Evolutionary conservation across 2,113 vertebrate genomes (phyloP).

Genomic region (Nesoenas mayeri): DNA sequence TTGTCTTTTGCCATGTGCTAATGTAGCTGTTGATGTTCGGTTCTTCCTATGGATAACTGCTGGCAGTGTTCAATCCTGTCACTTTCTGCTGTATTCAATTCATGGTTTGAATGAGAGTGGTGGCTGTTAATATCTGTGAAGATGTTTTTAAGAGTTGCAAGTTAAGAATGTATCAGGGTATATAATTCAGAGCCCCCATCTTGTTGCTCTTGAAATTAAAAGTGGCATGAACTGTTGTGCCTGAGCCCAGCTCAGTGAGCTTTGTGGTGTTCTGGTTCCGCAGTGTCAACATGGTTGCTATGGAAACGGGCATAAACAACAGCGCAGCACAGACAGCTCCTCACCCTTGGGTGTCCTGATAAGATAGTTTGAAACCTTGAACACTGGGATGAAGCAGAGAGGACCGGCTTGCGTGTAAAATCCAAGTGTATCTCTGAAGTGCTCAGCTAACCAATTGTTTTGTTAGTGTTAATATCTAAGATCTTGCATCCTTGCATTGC

Average conservation of each 20-base stretch:
- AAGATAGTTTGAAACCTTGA: background rate
- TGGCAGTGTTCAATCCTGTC: background rate
- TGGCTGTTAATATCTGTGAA: background rate
- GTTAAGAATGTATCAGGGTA: background rate
- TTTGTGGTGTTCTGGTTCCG: background rate
- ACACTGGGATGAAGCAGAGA: too few relatives aligned
- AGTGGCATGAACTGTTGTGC: background rate
- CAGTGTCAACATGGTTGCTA: conserved; percentile 9
- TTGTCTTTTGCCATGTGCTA: background rate
- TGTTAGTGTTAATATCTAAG: background rate
- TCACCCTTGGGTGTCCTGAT: background rate
- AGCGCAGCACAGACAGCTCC: background rate
- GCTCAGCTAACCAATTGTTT: background rate
- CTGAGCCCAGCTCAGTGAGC: background rate
- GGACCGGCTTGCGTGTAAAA: background rate
- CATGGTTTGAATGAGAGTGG: background rate
- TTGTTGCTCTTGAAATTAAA: background rate
- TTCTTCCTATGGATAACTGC: background rate
- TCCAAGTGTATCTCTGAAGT: background rate
- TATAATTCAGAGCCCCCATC: background rate
- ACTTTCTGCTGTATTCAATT: fast-evolving
- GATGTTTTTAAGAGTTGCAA: background rate
- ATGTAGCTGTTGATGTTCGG: background rate
- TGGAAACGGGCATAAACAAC: background rate
- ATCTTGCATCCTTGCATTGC: background rate